These are phyloP conservation scores for Cyanoramphus novaezelandiae DNA, from an alignment of 2,113 vertebrate species.

Conservation along the genomic window DNA sequence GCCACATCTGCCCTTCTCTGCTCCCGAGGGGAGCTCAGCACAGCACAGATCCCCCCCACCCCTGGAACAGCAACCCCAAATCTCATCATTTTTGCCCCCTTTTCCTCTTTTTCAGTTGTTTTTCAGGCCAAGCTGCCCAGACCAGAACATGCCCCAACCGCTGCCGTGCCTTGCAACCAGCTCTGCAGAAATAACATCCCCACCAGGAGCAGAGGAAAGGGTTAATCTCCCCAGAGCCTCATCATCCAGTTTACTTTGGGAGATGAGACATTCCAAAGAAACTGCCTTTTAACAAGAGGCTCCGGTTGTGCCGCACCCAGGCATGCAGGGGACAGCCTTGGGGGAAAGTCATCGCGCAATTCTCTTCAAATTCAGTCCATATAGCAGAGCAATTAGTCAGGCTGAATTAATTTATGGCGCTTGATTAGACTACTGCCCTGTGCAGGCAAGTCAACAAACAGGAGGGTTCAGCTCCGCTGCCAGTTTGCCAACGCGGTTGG, in stretches of 20 bases:
- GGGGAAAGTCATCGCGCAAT: slow-evolving; percentile 7
- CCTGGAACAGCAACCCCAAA: fast-evolving
- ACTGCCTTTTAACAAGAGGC: slow-evolving; percentile 23
- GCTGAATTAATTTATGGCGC: slow-evolving; percentile 19
- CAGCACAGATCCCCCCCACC: not conserved
- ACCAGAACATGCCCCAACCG: not conserved
- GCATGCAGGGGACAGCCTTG: slow-evolving; percentile 23
- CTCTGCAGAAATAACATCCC: not conserved
- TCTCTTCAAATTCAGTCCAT: slow-evolving; percentile 45
- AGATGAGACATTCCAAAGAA: slow-evolving; percentile 16
- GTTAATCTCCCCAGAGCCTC: not conserved
- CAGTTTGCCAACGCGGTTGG: not conserved
- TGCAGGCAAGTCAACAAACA: not conserved
- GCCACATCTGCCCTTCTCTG: not conserved
- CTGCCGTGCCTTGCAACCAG: not conserved
- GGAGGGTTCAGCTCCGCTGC: not conserved
- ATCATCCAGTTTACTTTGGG: not conserved
- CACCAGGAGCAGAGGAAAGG: not conserved
- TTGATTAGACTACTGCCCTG: slow-evolving; percentile 14
- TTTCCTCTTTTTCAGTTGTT: too few species aligned
- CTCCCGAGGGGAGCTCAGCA: not conserved
- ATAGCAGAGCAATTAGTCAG: slow-evolving; percentile 46
- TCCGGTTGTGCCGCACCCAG: not conserved
- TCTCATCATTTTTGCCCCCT: too few species aligned
- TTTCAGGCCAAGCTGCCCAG: not conserved